Percentiles rank a stretch among this genome's conserved stretches.
These are phyloP conservation scores for Auanema freiburgensis DNA, from an alignment of 2,888 invertebrate genomes.

Conservation along the genomic window DNA sequence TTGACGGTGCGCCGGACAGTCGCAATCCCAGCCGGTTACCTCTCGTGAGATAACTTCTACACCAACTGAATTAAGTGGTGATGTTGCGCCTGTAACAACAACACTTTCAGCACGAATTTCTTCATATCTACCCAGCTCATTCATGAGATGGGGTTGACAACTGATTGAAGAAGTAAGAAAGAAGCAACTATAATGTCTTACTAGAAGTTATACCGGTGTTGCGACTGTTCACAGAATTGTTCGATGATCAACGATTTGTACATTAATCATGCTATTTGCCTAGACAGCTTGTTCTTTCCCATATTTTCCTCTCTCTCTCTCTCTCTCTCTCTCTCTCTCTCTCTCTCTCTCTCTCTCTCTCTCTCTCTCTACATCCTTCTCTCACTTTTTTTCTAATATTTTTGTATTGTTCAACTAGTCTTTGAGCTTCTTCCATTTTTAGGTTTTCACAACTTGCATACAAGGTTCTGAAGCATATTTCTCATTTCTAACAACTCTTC, in stretches of 20 bases:
- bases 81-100: constrained; percentile 17
- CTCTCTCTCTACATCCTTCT: constrained; percentile 9
- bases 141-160: constrained; percentile 34
- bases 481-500: too few species aligned
- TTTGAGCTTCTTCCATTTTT: too few species aligned
- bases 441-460: too few species aligned
- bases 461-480: too few species aligned
- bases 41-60: constrained; percentile 9
- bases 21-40: constrained; percentile 28
- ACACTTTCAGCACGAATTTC: constrained; percentile 37
- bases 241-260: constrained; percentile 22
- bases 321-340: constrained; percentile 15
- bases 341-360: constrained; percentile 13
- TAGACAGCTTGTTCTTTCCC: constrained; percentile 8
- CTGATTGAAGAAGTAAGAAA: too few species aligned
- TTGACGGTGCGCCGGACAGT: constrained; percentile 49
- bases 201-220: constrained; percentile 9
- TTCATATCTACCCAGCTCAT: constrained; percentile 35
- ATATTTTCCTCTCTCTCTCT: constrained; percentile 5
- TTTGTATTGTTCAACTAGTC: neutral
- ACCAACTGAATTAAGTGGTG: constrained; percentile 14
- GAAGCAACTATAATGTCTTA: neutral
- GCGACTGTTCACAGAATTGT: constrained; percentile 12
- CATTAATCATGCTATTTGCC: constrained; percentile 16
- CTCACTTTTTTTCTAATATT: too few species aligned